Base-by-base conservation (phyloP, 30 jellyfish, hydroid and myxozoan species). In the Hydractinia echinata region DNA sequence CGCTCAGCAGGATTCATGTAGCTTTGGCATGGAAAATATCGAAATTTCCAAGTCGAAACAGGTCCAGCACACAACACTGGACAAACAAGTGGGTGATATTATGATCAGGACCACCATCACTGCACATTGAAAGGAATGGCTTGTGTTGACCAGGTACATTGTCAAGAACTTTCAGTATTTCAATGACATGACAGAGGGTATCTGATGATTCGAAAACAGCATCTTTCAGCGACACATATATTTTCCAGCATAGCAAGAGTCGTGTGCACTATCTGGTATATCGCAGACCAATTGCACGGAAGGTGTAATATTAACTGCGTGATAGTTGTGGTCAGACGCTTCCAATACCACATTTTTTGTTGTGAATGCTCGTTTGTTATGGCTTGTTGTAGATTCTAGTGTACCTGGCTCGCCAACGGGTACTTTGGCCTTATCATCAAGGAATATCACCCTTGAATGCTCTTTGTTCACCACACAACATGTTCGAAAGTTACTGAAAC, bases 1-100 rank as follows among this genome's bases (percentile, higher is more conserved):
- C 87, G 82, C 18, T 79, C 87, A 60, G 82, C 87, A 58, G 87
- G 87, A 30, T 79, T 79, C 9, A 61, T 79, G 62, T 79, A 79
- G 62, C 86, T 79, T 60, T 79, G 82, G 4, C 66, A 56, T 15
- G 87, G 87, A 18, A 39, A 39, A 79, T 61, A 48, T 79, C 68
- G 51, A 58, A 55, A 44, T 79, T 4, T 18, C 82, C 0, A 52
- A 79, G 53, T 51, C 51, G 50, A 73, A 62, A 62, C 50, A 79
- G 67, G 48, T 82, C 87, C 1, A 79, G 80, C 56, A 79, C 54
- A 6, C 53, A 72, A 64, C 87, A 79, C 53, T 79, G 87, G 10
- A 30, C 87, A 79, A 13, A 79, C 79, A 79, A 54, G 66, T 53
- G 64, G 20, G 87, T 79, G 87, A 79, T 61, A 8, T 79, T 79